phyloP scores from a whole-genome alignment of 2,797 vertebrate species.

The Tauraco hartlaubi region DNA sequence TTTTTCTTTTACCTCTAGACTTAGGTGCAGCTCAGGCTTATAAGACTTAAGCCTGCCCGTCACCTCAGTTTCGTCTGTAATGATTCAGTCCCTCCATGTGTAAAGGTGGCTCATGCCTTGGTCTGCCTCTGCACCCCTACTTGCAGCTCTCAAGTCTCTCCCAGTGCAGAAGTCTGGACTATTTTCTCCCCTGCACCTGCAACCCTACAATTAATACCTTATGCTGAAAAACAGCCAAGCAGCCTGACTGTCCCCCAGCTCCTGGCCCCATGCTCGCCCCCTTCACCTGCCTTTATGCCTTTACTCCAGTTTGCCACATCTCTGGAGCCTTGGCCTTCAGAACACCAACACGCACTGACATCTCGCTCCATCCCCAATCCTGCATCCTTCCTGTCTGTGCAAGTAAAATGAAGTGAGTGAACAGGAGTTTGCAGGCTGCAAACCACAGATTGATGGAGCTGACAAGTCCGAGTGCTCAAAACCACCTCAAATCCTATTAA shows the following conservation, averaged over 20 bases:
- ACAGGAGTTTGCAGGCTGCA: neutral
- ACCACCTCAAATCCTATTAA: neutral
- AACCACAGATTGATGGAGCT: neutral
- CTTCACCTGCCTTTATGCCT: neutral
- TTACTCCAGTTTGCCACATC: neutral
- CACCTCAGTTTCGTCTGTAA: neutral
- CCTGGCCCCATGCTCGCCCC: fast-evolving
- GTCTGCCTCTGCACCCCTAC: neutral
- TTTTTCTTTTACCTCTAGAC: neutral
- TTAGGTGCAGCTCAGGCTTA: neutral
- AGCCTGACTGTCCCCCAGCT: neutral
- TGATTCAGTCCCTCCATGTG: fast-evolving
- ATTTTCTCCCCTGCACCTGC: neutral
- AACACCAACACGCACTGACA: neutral
- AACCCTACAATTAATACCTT: neutral
- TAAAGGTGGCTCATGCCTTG: neutral
- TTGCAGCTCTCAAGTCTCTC: neutral
- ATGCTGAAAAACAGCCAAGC: neutral
- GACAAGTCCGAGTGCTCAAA: neutral
- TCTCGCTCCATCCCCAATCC: neutral
- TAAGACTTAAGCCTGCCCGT: neutral
- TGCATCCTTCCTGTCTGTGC: neutral
- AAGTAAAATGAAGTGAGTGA: neutral
- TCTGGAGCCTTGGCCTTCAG: neutral
- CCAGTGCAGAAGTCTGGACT: neutral